Conservation (phyloP, 2,113 vertebrate species). For the Cyrtonyx montezumae region DNA sequence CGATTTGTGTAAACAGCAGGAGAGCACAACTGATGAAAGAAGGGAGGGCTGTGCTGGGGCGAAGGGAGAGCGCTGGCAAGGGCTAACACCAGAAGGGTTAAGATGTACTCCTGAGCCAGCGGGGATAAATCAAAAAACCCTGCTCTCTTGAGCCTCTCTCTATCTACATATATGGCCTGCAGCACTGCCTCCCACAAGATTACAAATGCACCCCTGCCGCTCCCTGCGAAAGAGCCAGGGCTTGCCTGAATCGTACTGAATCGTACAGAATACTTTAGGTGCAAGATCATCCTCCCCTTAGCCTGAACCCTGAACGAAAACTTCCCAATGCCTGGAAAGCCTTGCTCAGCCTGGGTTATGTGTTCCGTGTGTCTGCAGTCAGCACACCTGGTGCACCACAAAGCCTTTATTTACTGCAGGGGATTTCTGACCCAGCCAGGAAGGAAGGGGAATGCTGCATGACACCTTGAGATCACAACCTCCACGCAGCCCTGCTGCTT, state of each 20-base stretch:
- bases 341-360: rapidly evolving
- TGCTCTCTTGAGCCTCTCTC: slow-evolving; percentile 26
- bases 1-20: background rate
- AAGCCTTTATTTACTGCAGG: background rate
- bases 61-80: background rate
- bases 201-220: background rate
- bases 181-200: slow-evolving; percentile 39
- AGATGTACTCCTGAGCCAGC: slow-evolving; percentile 36
- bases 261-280: slow-evolving; percentile 35
- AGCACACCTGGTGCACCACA: background rate
- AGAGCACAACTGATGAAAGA: background rate
- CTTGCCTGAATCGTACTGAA: slow-evolving; percentile 18
- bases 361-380: rapidly evolving
- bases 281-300: slow-evolving; percentile 28
- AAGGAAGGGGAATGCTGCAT: background rate
- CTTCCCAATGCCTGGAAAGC: background rate
- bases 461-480: background rate
- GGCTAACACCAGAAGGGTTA: background rate
- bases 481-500: background rate
- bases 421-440: background rate
- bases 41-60: background rate
- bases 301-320: slow-evolving; percentile 24
- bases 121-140: slow-evolving; percentile 41
- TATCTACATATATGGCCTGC: slow-evolving; percentile 68
- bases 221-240: slow-evolving; percentile 11